Base-by-base conservation (phyloP, 2,113 vertebrate genomes). In the Chaetorhynchus papuensis region DNA sequence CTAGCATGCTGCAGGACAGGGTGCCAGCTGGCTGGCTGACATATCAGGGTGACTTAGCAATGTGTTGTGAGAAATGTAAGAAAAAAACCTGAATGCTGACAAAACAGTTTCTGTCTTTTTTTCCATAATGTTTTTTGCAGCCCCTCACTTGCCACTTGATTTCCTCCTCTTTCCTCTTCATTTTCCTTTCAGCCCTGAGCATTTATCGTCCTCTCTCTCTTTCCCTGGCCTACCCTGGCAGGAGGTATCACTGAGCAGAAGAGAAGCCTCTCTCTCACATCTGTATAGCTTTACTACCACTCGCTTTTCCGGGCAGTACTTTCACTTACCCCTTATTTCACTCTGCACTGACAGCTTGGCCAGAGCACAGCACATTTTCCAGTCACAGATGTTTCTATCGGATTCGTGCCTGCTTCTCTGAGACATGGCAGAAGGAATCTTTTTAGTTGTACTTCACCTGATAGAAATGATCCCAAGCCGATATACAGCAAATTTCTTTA, bases 291-390 rank as follows among this genome's bases (percentile, higher is more conserved):
- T 93, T 89, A 88, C 52, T 92, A 56, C 31, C 72, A 13, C 59
- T 94, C 0, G 0, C 23, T 92, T 94, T 94, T 92, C 89, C 3
- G 31, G 83, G 42, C 83, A 90, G 42, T 74, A 35, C 60, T 95
- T 96, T 83, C 64, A 66, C 75, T 94, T 93, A 94, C 31, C 50
- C 80, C 42, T 6, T 94, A 94, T 93, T 94, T 97, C 71, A 95
- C 37, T 70, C 59, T 70, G 50, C 59, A 66, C 17, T 92, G 76
- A 74, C 85, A 90, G 49, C 83, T 95, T 92, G 88, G 90, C 92
- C 35, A 70, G 83, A 72, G 57, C 7, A 2, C 13, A 77, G 86
- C 79, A 63, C 68, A 39, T 90, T 95, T 96, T 95, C 91, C 89
- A 97, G 71, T 65, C 89, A 92, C 83, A 89, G 76, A 83, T 93